Percentiles rank a stretch among this genome's conserved stretches.
phyloP scores from a whole-genome alignment of 2,888 invertebrate genomes.

The Pasiphila rectangulata region DNA sequence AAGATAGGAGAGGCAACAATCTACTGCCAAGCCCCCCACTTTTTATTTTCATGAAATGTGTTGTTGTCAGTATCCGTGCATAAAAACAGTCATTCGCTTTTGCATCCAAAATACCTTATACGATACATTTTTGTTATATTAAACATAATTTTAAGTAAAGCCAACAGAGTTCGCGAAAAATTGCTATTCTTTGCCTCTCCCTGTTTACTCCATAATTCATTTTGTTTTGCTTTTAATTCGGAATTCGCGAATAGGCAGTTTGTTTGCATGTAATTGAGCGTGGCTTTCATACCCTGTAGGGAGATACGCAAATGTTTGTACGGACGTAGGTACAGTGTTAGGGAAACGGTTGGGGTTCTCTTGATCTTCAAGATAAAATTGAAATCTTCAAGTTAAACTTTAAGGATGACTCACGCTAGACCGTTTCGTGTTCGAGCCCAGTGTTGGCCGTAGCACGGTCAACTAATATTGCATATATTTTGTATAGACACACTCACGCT shows the following conservation, averaged over 20 bases:
- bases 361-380: not conserved
- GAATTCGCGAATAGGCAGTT: slow-evolving; percentile 31
- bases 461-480: no score
- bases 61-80: no score
- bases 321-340: slow-evolving; percentile 5
- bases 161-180: not conserved
- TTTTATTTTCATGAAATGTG: no score
- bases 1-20: no score
- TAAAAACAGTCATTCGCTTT: not conserved
- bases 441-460: no score
- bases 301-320: slow-evolving; percentile 27
- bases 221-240: slow-evolving; percentile 21
- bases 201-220: slow-evolving; percentile 20
- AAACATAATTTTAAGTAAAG: not conserved
- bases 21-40: no score
- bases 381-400: no score
- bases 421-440: no score
- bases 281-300: slow-evolving; percentile 28
- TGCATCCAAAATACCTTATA: not conserved
- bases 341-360: not conserved
- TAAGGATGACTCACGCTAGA: no score
- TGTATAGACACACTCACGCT: no score
- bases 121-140: not conserved
- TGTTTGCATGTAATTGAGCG: slow-evolving; percentile 38
- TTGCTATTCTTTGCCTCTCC: not conserved